Conservation (phyloP, 2,797 vertebrate species). For the Chloroceryle inda region DNA sequence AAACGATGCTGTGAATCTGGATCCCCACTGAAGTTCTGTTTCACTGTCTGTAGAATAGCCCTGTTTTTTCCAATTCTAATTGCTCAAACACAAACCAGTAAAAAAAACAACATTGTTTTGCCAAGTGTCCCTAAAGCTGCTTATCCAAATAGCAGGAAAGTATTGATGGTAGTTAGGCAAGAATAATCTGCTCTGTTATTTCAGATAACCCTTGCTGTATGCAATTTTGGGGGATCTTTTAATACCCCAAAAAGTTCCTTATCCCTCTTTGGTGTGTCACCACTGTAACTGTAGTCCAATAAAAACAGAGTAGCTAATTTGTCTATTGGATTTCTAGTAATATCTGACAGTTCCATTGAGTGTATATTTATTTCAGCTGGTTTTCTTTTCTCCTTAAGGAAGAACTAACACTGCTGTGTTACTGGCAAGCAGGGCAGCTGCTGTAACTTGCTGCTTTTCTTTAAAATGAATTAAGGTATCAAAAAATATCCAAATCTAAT, state of each 20-base stretch:
- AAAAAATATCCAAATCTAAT: too few species aligned
- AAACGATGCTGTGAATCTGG: background rate
- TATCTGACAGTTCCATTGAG: background rate
- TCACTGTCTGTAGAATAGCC: background rate
- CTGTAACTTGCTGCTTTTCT: background rate
- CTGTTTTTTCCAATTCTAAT: background rate
- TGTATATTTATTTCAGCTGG: background rate
- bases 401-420: background rate
- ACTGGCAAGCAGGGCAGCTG: background rate
- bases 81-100: background rate
- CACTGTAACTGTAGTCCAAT: background rate
- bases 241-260: constrained; percentile 17
- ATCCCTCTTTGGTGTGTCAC: background rate
- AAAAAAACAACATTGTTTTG: background rate
- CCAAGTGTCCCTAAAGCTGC: background rate
- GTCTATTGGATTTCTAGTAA: background rate
- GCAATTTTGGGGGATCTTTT: constrained; percentile 8
- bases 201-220: background rate
- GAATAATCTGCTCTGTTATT: background rate
- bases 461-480: background rate
- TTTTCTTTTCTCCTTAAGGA: background rate
- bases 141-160: background rate
- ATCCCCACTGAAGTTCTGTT: background rate
- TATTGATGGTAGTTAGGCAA: constrained; percentile 8
- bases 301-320: background rate